These are phyloP conservation scores for Drosophila koepferae DNA, from an alignment of 2,888 invertebrate species.

Conservation along the genomic window DNA sequence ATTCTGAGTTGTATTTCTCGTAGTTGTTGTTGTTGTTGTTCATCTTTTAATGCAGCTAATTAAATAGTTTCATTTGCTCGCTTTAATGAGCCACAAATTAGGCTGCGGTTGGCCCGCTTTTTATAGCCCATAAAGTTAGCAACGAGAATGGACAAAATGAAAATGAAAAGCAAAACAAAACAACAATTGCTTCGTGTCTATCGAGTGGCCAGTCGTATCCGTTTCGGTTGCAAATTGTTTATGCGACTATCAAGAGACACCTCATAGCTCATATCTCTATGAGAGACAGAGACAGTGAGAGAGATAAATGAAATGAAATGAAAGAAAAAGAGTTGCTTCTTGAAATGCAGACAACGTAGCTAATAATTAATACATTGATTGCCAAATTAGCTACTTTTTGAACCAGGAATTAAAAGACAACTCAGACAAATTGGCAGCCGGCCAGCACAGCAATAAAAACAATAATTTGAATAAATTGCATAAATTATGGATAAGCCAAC, in stretches of 20 bases:
- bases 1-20: conserved; percentile 5
- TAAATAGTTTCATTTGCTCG: conserved; percentile 70
- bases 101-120: conserved; percentile 59
- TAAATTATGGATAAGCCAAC: not conserved
- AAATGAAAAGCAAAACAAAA: conserved; percentile 33
- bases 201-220: conserved; percentile 32
- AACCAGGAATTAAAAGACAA: conserved; percentile 35
- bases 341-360: conserved; percentile 79
- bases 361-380: conserved; percentile 74
- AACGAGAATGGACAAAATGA: conserved; percentile 16
- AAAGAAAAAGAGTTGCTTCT: conserved; percentile 14
- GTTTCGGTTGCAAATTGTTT: conserved; percentile 55
- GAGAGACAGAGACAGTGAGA: not conserved
- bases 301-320: not conserved
- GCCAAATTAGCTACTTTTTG: conserved; percentile 47
- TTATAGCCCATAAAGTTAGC: conserved; percentile 63
- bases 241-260: conserved; percentile 72
- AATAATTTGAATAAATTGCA: conserved; percentile 6
- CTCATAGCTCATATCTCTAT: conserved; percentile 61
- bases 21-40: not conserved
- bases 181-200: conserved; percentile 51
- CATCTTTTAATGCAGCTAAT: conserved; percentile 60
- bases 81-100: conserved; percentile 70
- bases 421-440: conserved; percentile 22
- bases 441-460: conserved; percentile 13